Evolutionary conservation across 2,888 invertebrate species (phyloP).

Genomic region (Trachelus iudaicus): DNA sequence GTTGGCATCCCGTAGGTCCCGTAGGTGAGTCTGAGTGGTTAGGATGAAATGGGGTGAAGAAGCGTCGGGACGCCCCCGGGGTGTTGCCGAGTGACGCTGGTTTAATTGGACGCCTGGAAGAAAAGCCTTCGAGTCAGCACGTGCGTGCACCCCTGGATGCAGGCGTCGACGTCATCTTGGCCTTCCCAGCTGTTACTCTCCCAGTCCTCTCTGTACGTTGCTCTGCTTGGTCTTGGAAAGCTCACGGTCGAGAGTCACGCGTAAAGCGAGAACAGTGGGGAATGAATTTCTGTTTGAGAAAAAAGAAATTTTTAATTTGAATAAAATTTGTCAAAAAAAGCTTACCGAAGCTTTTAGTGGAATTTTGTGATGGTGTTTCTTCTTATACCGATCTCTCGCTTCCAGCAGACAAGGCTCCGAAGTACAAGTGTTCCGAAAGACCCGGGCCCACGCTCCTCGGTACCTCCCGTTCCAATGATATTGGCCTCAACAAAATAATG

Average conservation of each 20-base stretch:
- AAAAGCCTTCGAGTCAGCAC: neutral
- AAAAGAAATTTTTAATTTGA: too few relatives aligned
- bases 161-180: neutral
- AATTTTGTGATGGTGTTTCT: neutral
- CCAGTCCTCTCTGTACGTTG: neutral
- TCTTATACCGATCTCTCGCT: neutral
- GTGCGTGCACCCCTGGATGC: neutral
- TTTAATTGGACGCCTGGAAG: constrained; percentile 24
- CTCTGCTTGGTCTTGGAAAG: neutral
- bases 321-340: neutral
- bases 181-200: neutral
- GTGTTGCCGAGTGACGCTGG: constrained; percentile 24
- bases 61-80: constrained; percentile 14
- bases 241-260: neutral
- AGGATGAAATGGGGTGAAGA: neutral
- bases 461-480: constrained; percentile 48
- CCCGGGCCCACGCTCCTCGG: neutral
- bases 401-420: neutral
- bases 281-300: neutral
- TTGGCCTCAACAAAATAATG: constrained; percentile 62
- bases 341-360: neutral
- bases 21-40: neutral
- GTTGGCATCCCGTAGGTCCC: neutral
- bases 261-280: neutral
- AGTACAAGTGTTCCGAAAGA: neutral